Base-by-base conservation (phyloP, 2,888 invertebrate genomes). In the Itoplectis maculator region DNA sequence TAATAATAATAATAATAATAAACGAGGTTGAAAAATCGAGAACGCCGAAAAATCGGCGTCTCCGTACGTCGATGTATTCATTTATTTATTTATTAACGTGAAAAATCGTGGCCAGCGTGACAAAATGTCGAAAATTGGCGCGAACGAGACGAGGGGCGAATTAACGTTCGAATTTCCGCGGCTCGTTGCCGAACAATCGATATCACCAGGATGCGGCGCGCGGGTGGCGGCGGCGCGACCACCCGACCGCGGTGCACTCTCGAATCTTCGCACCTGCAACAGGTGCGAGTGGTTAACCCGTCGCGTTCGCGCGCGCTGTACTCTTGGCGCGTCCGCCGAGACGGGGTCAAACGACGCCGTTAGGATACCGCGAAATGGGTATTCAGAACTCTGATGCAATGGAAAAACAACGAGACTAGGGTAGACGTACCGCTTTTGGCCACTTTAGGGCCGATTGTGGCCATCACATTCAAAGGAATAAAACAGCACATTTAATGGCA, bases 141-240 rank as follows among this genome's bases (percentile, higher is more conserved):
- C 89, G 89, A 88, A 89, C 89, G 88, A 88, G 86, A n/a, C 88
- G 89, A 85, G 86, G 86, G 86, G 87, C 89, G 66, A 90, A 90
- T 90, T 90, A 91, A 89, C 89, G 89, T 88, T 88, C 89, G 90
- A 90, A 90, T 90, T 90, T 90, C 88, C 88, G 89, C 87, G 89
- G 89, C 89, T 89, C 88, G 90, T 88, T 88, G 88, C 89, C 88
- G 89, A 92, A 90, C 89, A 91, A 91, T 92, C 91, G 91, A 91
- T n/a, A n/a, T 90, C 86, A 88, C 86, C 86, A 13, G 18, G 54
- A 70, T 75, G 23, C 79, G 40, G 68, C 29, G n/a, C n/a, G n/a
- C n/a, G 61, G 47, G 40, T 47, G 45, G n/a, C 47, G n/a, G n/a
- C n/a, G n/a, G n/a, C n/a, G n/a, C 63, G 18, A 79, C 65, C 66